Conservation (phyloP, 2,888 invertebrate species). For the Bembecia ichneumoniformis region DNA sequence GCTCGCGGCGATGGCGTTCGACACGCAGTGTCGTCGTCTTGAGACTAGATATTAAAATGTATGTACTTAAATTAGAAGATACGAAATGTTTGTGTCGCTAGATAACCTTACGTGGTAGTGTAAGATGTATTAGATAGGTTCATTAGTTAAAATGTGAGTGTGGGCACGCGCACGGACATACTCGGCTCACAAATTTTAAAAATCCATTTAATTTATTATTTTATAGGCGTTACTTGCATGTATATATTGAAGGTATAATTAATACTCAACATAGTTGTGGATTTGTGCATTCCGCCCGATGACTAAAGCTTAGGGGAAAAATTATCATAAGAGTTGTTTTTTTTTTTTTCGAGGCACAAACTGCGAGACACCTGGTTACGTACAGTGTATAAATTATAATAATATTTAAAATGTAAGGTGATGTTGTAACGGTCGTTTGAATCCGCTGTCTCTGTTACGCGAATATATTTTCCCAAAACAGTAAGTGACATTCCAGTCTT, state of each 20-base stretch:
- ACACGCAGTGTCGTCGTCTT: conserved; percentile 56
- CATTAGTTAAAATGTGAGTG: conserved; percentile 41
- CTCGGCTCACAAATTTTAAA: conserved; percentile 45
- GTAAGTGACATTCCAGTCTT: conserved; percentile 70
- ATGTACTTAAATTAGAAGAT: conserved; percentile 55
- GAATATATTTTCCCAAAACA: conserved; percentile 57
- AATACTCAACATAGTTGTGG: conserved; percentile 73
- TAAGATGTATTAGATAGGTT: conserved; percentile 30
- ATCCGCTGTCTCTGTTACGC: conserved; percentile 28
- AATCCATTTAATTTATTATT: conserved; percentile 57
- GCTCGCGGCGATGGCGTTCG: conserved; percentile 19
- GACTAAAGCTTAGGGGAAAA: conserved; percentile 67
- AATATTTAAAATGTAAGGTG: conserved; percentile 24
- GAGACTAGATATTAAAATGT: conserved; percentile 13
- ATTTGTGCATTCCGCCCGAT: conserved; percentile 74
- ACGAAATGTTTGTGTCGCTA: conserved; percentile 58
- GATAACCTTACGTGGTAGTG: conserved; percentile 28
- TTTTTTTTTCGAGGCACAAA: conserved; percentile 42
- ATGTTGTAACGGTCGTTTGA: conserved; percentile 32
- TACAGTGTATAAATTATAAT: conserved; percentile 28
- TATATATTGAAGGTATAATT: conserved; percentile 55
- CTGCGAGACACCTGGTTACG: conserved; percentile 34
- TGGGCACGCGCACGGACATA: conserved; percentile 35
- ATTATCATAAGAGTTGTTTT: conserved; percentile 52
- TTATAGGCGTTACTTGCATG: conserved; percentile 59